A percentile compares a stretch with the other conserved stretches of the same genome.
These are phyloP conservation scores for Corapipo altera DNA, from an alignment of 2,113 vertebrate genomes.

Conservation along the genomic window DNA sequence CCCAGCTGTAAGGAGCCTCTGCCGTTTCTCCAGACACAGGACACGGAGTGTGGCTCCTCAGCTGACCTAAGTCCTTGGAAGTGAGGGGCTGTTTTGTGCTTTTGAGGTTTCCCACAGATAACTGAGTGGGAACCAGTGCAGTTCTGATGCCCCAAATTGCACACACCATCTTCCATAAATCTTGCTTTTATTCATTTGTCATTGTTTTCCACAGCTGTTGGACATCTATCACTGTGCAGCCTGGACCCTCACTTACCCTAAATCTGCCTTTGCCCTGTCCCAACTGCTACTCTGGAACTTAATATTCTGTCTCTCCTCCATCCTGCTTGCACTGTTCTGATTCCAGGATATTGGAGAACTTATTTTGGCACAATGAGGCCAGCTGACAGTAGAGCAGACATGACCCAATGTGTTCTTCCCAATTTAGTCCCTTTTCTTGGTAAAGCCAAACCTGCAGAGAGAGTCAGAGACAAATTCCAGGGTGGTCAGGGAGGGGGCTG, in stretches of 20 bases:
- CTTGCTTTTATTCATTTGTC: conserved; percentile 12
- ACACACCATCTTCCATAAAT: background rate
- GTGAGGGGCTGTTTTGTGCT: background rate
- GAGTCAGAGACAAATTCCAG: background rate
- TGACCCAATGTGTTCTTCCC: background rate
- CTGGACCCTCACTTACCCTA: background rate
- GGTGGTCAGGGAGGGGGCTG: background rate
- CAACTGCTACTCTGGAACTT: background rate
- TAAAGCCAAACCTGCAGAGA: conserved; percentile 8
- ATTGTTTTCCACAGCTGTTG: conserved; percentile 17
- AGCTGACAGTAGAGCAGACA: background rate
- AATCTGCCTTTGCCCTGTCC: background rate
- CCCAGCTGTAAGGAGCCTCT: background rate
- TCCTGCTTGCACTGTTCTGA: background rate
- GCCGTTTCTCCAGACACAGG: background rate
- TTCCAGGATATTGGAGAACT: background rate
- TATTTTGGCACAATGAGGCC: background rate
- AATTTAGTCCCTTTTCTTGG: background rate
- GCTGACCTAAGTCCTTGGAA: background rate
- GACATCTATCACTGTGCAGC: background rate
- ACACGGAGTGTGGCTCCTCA: background rate
- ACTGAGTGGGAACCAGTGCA: conserved; percentile 5
- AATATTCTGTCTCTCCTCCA: background rate
- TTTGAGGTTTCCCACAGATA: conserved; percentile 25
- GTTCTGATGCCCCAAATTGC: background rate